These are phyloP conservation scores for Anastrepha ludens DNA, from an alignment of 1,140 invertebrate genomes.

Conservation along the genomic window DNA sequence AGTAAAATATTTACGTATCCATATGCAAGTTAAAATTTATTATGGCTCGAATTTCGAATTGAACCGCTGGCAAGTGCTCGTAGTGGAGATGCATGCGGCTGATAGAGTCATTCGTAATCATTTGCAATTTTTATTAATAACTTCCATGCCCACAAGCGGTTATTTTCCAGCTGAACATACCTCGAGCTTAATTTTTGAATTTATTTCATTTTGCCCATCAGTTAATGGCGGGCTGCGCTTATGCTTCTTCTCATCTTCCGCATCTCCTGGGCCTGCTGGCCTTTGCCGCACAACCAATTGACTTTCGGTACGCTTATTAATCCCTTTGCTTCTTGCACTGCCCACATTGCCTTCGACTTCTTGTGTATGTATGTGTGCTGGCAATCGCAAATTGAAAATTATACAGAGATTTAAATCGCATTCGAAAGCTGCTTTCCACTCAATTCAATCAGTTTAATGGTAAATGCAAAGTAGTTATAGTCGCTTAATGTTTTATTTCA, in stretches of 20 bases:
- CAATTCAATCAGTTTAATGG: conserved; percentile 10
- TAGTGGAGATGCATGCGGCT: background rate
- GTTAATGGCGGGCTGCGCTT: background rate
- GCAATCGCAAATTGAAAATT: conserved; percentile 22
- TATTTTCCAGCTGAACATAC: conserved; percentile 11
- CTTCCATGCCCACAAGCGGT: background rate
- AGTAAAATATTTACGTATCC: no score
- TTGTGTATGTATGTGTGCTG: background rate
- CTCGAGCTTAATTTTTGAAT: background rate
- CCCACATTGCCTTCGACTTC: background rate
- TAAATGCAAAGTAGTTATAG: background rate
- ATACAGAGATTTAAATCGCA: conserved; percentile 11
- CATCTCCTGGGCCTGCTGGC: background rate
- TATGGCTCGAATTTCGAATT: no score
- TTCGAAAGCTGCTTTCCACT: conserved; percentile 6
- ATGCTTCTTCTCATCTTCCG: background rate
- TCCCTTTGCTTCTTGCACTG: no score
- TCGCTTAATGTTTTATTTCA: background rate
- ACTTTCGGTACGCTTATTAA: background rate
- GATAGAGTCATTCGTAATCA: background rate
- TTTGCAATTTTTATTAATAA: background rate
- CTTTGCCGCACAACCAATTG: background rate
- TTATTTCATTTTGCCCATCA: background rate
- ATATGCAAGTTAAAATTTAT: no score
- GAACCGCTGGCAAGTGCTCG: no score